phyloP scores from a whole-genome alignment of 2,888 invertebrate species.

The Drosophila vallismaia region DNA sequence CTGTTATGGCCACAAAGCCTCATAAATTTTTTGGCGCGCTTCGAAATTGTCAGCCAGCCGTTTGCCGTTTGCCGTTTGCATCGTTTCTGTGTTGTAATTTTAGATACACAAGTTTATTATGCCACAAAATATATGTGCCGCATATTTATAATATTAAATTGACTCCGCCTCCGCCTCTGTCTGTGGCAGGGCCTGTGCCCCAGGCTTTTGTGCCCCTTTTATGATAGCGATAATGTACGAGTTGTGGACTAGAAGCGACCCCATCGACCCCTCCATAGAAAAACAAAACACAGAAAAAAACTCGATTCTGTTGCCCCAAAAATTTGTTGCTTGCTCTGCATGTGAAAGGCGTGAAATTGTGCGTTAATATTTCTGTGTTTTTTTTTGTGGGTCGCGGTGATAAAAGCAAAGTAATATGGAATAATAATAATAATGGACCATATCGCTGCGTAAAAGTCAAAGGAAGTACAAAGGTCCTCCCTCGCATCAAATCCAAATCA shows the following conservation, averaged over 20 bases:
- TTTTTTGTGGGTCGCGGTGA: conserved; percentile 28
- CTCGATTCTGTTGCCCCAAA: conserved; percentile 11
- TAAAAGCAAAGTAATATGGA: conserved; percentile 23
- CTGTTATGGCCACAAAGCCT: conserved; percentile 47
- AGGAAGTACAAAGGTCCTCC: background rate
- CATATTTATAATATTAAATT: conserved; percentile 79
- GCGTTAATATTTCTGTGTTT: conserved; percentile 36
- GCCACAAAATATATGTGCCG: conserved; percentile 74
- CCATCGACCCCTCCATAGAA: conserved; percentile 12
- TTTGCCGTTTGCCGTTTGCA: conserved; percentile 38
- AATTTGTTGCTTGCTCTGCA: conserved; percentile 37
- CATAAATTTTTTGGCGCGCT: conserved; percentile 56
- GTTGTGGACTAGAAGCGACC: conserved; percentile 31
- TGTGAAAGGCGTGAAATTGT: conserved; percentile 65
- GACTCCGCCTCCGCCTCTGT: conserved; percentile 49
- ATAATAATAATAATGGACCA: conserved; percentile 33
- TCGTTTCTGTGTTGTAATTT: conserved; percentile 66
- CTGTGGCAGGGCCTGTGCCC: background rate
- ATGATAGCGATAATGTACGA: conserved; percentile 62
- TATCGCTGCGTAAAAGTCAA: conserved; percentile 20
- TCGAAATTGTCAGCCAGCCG: conserved; percentile 60
- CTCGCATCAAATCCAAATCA: background rate
- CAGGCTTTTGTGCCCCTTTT: conserved; percentile 33
- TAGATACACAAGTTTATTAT: conserved; percentile 79
- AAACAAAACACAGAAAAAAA: background rate